Evolutionary conservation across 1,140 invertebrate species (phyloP), one percentile per base, ranked within the genome.

Genomic region (Ceratoteleas bidentatus): DNA sequence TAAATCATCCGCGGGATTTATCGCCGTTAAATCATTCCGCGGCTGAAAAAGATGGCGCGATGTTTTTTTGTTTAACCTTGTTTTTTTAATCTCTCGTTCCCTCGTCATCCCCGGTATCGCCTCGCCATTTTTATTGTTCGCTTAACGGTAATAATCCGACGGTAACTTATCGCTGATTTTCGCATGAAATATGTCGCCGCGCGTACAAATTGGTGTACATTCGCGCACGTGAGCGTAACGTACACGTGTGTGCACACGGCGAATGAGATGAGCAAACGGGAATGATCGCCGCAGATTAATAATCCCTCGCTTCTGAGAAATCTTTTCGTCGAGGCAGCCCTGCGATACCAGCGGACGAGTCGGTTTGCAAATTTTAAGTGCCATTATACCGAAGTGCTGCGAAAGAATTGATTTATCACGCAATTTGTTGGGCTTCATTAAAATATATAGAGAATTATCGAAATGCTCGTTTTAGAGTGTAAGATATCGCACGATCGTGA

Each of bases 201-300:
- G 61, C 62, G 47, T 61, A 79, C 61, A 79, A 79, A 79, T 79
- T 73, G 73, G 60, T 62, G 47, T 70, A 32, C 16, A 38, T 38
- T 34, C 47, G 52, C 58, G 52, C 33, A 14, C 38, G 34, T 40
- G 47, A 62, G 60, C 43, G 54, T 61, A 40, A 50, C 40, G 34
- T 68, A 60, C 57, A 36, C 24, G 64, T 66, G 53, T 66, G 13
- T 43, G 62, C 54, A 53, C 69, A 58, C 62, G 64, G 77, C 69
- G 77, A 68, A 68, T 73, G 58, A 73, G 68, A 80, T 68, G 69
- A 80, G 76, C 76, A 80, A 80, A 80, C 76, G 76, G 68, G 76
- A 73, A 80, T 73, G 76, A 80, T 80, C 68, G 62, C 34, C 47
- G 62, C 68, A 80, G 76, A 80, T 80, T 73, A 80, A 80, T 80